phyloP scores from a whole-genome alignment of 2,113 vertebrate genomes.

The Grammomys dolichurus region DNA sequence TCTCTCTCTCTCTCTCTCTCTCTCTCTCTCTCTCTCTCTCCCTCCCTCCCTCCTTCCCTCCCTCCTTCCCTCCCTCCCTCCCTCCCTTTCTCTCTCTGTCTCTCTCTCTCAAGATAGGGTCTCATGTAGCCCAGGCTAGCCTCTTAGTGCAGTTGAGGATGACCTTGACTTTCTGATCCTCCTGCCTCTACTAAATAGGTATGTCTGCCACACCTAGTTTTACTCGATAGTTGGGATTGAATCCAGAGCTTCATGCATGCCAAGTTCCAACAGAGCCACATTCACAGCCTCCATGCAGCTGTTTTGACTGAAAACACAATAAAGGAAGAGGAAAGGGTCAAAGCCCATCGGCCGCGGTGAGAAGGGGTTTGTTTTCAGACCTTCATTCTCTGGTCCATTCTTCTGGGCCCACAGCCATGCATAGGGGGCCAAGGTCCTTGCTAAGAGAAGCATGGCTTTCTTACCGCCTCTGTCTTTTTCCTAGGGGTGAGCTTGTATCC shows the following conservation, averaged over 20 bases:
- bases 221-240: background rate
- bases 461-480: background rate
- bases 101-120: background rate
- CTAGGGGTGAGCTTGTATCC: background rate
- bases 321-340: too few species aligned
- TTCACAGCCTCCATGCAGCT: background rate
- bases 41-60: too few species aligned
- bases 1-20: background rate
- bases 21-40: background rate
- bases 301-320: background rate
- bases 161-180: background rate
- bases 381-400: too few species aligned
- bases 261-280: background rate
- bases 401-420: background rate
- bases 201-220: background rate
- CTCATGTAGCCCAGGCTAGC: background rate
- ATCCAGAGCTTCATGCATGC: background rate
- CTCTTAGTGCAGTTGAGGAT: background rate
- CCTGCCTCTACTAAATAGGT: background rate
- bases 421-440: background rate
- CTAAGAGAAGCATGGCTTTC: background rate
- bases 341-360: background rate
- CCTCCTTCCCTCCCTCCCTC: background rate
- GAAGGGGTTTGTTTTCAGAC: background rate
- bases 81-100: background rate